phyloP scores from a whole-genome alignment of 2,113 vertebrate species.

The Rattus norvegicus region DNA sequence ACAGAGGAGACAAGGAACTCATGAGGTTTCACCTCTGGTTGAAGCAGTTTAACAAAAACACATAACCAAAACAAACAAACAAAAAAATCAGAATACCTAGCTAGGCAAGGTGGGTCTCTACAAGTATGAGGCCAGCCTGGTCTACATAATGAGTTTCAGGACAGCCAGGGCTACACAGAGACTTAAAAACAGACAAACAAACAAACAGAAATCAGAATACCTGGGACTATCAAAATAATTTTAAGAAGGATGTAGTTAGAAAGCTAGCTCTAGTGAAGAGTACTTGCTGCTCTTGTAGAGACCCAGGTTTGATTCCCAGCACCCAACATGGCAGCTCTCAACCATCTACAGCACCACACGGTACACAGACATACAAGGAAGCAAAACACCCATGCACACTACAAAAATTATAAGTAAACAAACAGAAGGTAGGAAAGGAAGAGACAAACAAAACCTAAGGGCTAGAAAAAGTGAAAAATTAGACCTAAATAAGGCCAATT shows the following conservation, averaged over 20 bases:
- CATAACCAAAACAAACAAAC: background rate
- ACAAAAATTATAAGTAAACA: background rate
- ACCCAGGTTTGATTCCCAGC: background rate
- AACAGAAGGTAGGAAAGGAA: background rate
- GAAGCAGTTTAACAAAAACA: background rate
- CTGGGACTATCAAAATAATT: background rate
- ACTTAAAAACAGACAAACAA: background rate
- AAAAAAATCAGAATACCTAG: background rate
- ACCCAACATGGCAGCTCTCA: background rate
- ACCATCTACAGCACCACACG: background rate
- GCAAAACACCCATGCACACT: background rate
- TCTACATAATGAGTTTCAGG: background rate
- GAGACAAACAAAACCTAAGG: background rate
- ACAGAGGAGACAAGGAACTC: background rate
- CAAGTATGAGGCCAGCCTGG: background rate
- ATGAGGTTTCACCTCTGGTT: background rate
- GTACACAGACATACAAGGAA: background rate
- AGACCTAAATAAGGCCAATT: background rate
- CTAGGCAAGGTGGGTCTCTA: background rate
- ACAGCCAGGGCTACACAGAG: background rate
- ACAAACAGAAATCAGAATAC: background rate
- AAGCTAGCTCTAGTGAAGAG: background rate
- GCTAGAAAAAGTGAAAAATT: background rate
- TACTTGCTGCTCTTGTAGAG: background rate
- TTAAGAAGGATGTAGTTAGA: background rate